These are phyloP conservation scores for Phalloptychus januarius DNA, from an alignment of 2,797 vertebrate genomes.

Conservation along the genomic window DNA sequence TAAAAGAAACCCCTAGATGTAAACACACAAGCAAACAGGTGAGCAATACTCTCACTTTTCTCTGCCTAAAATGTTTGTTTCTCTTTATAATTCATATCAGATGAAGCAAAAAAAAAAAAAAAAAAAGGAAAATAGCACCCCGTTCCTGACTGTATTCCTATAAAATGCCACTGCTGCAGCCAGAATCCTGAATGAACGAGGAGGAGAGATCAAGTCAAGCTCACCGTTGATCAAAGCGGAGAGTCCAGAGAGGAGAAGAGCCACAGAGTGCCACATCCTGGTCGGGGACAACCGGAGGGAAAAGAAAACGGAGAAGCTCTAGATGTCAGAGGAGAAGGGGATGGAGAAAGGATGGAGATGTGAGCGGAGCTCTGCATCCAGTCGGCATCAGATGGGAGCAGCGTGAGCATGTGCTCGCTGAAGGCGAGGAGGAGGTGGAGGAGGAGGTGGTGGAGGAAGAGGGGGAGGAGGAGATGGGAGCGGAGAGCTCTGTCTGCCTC, in stretches of 20 bases:
- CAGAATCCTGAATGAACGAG: constrained; percentile 37
- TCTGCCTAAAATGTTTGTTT: constrained; percentile 8
- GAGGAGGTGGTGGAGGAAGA: constrained; percentile 27
- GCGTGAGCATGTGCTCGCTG: constrained; percentile 58
- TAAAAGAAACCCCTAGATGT: not conserved
- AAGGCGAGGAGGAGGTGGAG: constrained; percentile 30
- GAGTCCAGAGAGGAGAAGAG: constrained; percentile 80
- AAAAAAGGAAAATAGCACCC: not conserved
- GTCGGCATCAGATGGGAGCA: constrained; percentile 67
- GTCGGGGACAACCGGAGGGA: constrained; percentile 53
- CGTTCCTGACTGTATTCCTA: not conserved
- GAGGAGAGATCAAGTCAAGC: constrained; percentile 34
- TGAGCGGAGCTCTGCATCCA: constrained; percentile 69
- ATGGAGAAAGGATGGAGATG: constrained; percentile 26
- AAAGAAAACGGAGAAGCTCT: constrained; percentile 51
- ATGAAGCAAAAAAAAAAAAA: not conserved
- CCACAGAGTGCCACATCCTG: constrained; percentile 83
- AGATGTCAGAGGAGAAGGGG: constrained; percentile 36
- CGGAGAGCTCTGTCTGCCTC: constrained; percentile 32
- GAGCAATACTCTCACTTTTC: constrained; percentile 51
- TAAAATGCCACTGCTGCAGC: constrained; percentile 45
- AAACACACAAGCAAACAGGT: constrained; percentile 67
- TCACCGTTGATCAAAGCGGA: constrained; percentile 83
- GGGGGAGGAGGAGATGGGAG: constrained; percentile 56
- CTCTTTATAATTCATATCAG: constrained; percentile 15